Conservation (phyloP, 2,113 vertebrate species). For the Merops nubicus region DNA sequence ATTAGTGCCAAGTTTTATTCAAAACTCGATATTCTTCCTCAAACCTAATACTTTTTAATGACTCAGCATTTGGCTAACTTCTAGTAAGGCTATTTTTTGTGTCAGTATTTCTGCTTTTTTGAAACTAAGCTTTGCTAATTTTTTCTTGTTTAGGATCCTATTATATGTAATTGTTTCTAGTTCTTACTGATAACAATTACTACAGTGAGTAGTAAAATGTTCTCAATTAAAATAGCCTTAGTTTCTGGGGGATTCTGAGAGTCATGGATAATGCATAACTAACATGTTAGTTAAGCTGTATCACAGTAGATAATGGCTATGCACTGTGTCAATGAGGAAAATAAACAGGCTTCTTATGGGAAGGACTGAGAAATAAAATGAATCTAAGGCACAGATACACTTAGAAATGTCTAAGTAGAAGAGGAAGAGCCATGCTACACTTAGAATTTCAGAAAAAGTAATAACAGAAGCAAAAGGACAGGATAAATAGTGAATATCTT, state of each 20-base stretch:
- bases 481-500: background rate
- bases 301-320: background rate
- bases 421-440: background rate
- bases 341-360: background rate
- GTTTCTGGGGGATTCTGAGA: background rate
- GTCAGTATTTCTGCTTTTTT: background rate
- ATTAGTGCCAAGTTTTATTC: background rate
- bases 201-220: background rate
- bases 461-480: background rate
- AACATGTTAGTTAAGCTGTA: background rate
- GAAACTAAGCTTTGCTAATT: background rate
- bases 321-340: background rate
- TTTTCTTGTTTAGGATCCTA: background rate
- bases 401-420: background rate
- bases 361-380: background rate
- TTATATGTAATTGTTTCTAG: background rate
- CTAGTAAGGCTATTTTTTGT: background rate
- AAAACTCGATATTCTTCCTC: background rate
- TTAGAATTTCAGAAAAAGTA: background rate
- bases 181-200: background rate
- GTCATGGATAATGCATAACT: background rate
- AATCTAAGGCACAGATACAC: background rate
- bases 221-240: background rate
- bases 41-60: background rate
- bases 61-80: background rate